Evolutionary conservation across 1,140 invertebrate genomes (phyloP), one percentile per base, ranked within the genome.

Genomic region (Bacillus rossius): DNA sequence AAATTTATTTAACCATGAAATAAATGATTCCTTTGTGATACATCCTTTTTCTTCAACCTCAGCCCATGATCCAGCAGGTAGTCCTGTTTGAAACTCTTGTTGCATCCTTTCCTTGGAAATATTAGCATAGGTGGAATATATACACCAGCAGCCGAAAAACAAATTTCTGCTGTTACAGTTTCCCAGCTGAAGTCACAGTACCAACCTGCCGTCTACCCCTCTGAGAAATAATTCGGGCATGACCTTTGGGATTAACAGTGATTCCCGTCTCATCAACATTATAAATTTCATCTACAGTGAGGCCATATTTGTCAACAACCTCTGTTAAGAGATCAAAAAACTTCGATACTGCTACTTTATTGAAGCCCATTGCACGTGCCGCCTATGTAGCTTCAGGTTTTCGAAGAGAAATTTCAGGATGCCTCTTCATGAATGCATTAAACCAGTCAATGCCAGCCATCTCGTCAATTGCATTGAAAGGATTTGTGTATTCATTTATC

Each of bases 91-190:
- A 7, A 75, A 59, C 37, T 69, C 64, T 23, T 51, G 49, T 43
- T 72, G 55, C 55, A 57, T 61, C 19, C 57, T 61, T 61, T 65
- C 48, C 72, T n/a, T 23, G 65, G 67, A 62, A 71, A 74, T 22
- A 70, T 63, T 29, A 73, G 60, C 59, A 69, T 61, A 25, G 68
- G n/a, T 7, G 65, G 69, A 22, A 73, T 48, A 42, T 64, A 72
- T 13, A 41, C 17, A 14, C 70, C 69, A 48, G 61, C 50, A 55
- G 70, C 67, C 55, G 58, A 66, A 57, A 72, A 67, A 60, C 67
- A 71, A 61, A 59, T 64, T 43, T 65, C 67, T 42, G 67, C 61
- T 42, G 72, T 72, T 1, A 68, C 58, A n/a, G 61, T 56, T 10
- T 59, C 53, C 13, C 71, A 52, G 63, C 68, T 55, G 63, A 66